A percentile compares a stretch with the other conserved stretches of the same genome.
Evolutionary conservation across 2,797 vertebrate species (phyloP).

Genomic region (Leucoraja ocellata): DNA sequence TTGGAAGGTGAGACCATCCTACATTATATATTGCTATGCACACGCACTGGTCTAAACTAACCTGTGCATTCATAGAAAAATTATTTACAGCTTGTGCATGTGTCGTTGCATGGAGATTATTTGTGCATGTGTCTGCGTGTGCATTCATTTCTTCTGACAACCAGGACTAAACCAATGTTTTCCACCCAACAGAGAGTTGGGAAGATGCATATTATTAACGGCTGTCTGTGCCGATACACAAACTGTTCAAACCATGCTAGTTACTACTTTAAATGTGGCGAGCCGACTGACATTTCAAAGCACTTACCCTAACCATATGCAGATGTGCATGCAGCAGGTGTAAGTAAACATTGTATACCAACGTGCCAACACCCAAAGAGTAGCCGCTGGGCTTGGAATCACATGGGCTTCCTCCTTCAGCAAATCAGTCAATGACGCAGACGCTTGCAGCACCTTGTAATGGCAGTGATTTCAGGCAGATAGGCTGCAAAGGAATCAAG

Average conservation of each 20-base stretch:
- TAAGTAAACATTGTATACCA: not conserved
- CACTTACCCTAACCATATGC: not conserved
- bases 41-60: not conserved
- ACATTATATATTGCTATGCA: not conserved
- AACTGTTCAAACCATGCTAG: not conserved
- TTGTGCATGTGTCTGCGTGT: not conserved
- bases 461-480: not conserved
- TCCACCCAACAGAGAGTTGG: not conserved
- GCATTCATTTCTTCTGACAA: not conserved
- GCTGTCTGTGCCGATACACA: not conserved
- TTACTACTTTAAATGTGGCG: not conserved
- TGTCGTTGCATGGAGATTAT: not conserved
- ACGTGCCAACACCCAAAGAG: not conserved
- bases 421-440: not conserved
- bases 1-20: conserved; percentile 64
- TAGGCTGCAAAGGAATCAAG: not conserved
- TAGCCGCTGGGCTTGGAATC: not conserved
- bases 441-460: not conserved
- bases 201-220: not conserved
- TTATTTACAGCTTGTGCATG: not conserved
- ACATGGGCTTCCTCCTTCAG: not conserved
- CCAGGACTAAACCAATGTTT: not conserved
- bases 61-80: not conserved
- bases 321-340: not conserved
- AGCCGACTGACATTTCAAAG: not conserved